A percentile compares a stretch with the other conserved stretches of the same genome.
phyloP scores from a whole-genome alignment of 92 coral and sea anemone genomes.

The Porites cylindrica region DNA sequence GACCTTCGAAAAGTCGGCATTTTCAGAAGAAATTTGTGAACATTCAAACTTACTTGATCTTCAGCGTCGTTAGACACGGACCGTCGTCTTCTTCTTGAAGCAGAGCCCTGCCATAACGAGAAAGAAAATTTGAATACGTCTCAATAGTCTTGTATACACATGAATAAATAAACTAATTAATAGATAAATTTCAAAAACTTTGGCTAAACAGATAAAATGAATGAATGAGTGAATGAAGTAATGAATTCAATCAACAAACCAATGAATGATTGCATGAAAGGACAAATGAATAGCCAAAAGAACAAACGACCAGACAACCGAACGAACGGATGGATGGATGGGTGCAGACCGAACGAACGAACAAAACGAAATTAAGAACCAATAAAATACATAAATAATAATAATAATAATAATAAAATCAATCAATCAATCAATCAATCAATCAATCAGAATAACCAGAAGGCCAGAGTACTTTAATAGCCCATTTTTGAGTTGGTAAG shows the following conservation, averaged over 20 bases:
- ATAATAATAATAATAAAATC: no score
- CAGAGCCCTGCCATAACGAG: background rate
- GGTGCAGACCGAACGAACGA: background rate
- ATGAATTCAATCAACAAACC: no score
- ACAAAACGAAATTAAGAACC: no score
- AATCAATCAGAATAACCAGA: no score
- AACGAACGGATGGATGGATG: background rate
- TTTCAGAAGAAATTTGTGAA: background rate
- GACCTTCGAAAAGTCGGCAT: background rate
- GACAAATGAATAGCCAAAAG: background rate
- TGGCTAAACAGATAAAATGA: background rate
- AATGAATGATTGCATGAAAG: background rate
- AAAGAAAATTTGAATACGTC: background rate
- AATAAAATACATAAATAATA: no score
- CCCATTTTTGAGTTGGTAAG: no score
- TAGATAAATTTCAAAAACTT: background rate
- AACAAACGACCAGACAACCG: background rate
- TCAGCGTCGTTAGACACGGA: slow-evolving; percentile 36
- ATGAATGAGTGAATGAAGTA: background rate
- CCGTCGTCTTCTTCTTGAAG: slow-evolving; percentile 34
- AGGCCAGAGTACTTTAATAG: no score
- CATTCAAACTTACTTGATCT: slow-evolving; percentile 17
- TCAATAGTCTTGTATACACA: background rate
- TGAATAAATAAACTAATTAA: background rate
- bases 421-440: no score